phyloP scores from a whole-genome alignment of 2,888 invertebrate genomes.

The Apamea sordens region DNA sequence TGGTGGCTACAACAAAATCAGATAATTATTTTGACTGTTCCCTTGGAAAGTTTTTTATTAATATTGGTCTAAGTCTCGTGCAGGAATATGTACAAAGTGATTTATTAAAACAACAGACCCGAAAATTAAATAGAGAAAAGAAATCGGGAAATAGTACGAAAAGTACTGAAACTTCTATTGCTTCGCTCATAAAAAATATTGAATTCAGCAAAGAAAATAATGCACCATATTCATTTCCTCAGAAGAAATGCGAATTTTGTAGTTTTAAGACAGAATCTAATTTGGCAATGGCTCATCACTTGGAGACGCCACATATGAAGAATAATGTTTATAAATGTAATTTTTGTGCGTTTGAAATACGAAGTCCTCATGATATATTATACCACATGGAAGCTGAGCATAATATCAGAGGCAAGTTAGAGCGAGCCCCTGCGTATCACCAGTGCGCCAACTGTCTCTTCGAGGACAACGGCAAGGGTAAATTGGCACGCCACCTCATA shows the following conservation, averaged over 20 bases:
- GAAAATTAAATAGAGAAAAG: conserved; percentile 94
- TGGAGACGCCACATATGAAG: conserved; percentile 97
- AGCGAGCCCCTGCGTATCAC: conserved; percentile 96
- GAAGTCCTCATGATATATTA: conserved; percentile 96
- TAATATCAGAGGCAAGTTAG: conserved; percentile 94
- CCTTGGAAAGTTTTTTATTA: conserved; percentile 97
- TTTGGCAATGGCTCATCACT: conserved; percentile 95
- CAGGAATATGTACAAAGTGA: conserved; percentile 98
- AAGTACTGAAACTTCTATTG: conserved; percentile 94
- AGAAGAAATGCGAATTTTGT: conserved; percentile 96
- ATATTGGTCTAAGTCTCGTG: conserved; percentile 97
- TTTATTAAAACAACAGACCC: conserved; percentile 95
- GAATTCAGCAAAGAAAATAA: conserved; percentile 96
- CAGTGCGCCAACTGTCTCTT: conserved; percentile 98
- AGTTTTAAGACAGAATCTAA: conserved; percentile 97
- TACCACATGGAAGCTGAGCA: conserved; percentile 98
- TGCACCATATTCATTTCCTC: conserved; percentile 93
- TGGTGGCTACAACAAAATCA: conserved; percentile 84
- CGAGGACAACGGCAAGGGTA: conserved; percentile 98
- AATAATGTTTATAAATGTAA: conserved; percentile 96
- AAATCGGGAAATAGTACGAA: conserved; percentile 91
- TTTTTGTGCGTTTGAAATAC: conserved; percentile 94
- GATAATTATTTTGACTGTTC: conserved; percentile 96
- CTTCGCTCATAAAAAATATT: conserved; percentile 95
- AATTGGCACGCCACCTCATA: conserved; percentile 96